phyloP scores from a whole-genome alignment of 2,797 vertebrate genomes.

The Carcharodon carcharias region DNA sequence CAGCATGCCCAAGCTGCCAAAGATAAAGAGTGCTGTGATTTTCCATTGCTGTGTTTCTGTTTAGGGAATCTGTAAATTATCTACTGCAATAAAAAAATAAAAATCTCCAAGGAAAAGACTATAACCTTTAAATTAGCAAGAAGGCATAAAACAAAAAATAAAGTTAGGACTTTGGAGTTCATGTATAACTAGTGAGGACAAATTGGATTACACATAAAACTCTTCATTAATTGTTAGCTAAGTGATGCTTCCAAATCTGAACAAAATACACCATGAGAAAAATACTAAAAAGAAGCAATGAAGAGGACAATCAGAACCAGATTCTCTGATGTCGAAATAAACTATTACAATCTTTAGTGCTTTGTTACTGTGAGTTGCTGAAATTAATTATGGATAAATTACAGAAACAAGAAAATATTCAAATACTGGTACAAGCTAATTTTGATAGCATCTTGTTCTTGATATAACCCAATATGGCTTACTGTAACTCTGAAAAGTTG shows the following conservation, averaged over 20 bases:
- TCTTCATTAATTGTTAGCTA: background rate
- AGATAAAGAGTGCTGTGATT: conserved; percentile 46
- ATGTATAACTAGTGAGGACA: background rate
- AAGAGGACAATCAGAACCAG: background rate
- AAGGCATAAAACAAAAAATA: conserved; percentile 10
- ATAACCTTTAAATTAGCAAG: conserved; percentile 18
- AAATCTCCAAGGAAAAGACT: conserved; percentile 41
- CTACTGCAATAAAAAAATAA: conserved; percentile 18
- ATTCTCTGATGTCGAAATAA: background rate
- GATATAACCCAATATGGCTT: background rate
- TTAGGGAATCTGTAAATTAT: conserved; percentile 41
- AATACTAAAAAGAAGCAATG: background rate
- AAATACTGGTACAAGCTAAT: background rate
- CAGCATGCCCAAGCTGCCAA: conserved; percentile 50
- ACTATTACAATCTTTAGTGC: background rate
- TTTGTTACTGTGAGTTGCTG: background rate
- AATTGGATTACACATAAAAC: background rate
- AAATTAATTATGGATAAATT: background rate
- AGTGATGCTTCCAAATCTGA: background rate
- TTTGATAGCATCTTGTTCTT: background rate
- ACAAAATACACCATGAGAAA: background rate
- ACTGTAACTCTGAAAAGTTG: background rate
- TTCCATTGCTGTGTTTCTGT: conserved; percentile 50
- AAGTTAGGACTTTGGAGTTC: conserved; percentile 9
- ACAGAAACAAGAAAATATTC: background rate